Conservation (phyloP, 2,113 vertebrate species). For the Microtus ochrogaster region DNA sequence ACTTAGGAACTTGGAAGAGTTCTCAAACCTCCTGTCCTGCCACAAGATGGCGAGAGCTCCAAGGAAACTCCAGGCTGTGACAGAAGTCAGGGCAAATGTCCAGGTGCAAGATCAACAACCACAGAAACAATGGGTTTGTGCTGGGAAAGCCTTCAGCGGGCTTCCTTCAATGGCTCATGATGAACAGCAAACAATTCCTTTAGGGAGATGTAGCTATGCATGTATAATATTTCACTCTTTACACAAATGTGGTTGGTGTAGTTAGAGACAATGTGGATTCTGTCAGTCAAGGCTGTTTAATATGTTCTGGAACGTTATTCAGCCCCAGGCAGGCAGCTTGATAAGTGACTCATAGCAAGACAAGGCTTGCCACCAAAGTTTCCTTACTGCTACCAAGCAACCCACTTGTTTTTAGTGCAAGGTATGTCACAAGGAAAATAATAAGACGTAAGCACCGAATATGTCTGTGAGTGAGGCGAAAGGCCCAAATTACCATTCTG, state of each 20-base stretch:
- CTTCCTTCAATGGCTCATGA: conserved; percentile 42
- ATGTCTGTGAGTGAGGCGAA: background rate
- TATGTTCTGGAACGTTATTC: background rate
- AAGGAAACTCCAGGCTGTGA: background rate
- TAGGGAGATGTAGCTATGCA: background rate
- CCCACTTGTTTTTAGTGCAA: conserved; percentile 41
- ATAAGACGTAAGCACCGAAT: background rate
- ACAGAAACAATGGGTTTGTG: background rate
- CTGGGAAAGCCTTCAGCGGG: background rate
- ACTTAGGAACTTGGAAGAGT: background rate
- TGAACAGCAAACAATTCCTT: conserved; percentile 33
- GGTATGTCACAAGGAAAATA: conserved; percentile 4
- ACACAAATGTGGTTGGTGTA: background rate
- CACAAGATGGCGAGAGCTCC: conserved; percentile 54
- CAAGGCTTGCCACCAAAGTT: conserved; percentile 23
- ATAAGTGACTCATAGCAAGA: conserved; percentile 8
- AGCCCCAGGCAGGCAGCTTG: background rate
- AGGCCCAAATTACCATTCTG: background rate
- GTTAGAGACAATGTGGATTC: background rate
- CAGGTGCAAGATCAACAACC: background rate
- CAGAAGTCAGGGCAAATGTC: background rate
- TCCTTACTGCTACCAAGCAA: conserved; percentile 44
- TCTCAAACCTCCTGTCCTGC: conserved; percentile 24
- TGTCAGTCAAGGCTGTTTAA: conserved; percentile 32
- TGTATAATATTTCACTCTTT: background rate